Base-by-base conservation (phyloP, 2,113 vertebrate genomes). In the Cyanoderma ruficeps region DNA sequence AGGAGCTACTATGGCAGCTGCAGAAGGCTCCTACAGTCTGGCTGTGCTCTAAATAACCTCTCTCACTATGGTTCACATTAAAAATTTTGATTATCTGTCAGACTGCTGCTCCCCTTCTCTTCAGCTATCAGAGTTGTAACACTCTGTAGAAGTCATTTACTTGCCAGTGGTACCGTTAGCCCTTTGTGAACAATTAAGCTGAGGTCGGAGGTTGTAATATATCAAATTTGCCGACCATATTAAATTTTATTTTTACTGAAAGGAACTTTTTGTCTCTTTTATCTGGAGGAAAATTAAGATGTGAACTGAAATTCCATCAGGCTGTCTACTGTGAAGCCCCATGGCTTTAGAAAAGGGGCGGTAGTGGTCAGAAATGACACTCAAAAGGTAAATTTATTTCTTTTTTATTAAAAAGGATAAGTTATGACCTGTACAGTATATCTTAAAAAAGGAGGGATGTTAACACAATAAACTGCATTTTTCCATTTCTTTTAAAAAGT, bases 221-320 rank as follows among this genome's bases (percentile, higher is more conserved):
- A 97, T 97, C 97, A 97, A 96, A 95, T 97, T 97, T 97, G 95
- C 0, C 4, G 78, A 93, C 96, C 25, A 35, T 90, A 97, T 97
- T 97, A 97, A 94, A 97, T 97, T 97, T 97, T 97, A 97, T 96
- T 97, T 97, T 97, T 92, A 97, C 94, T 97, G 96, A 97, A 97
- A 97, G 96, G 90, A 95, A 97, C 95, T 97, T 97, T 97, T 96
- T 96, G 96, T 97, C 95, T 97, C 72, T 97, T 97, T 97, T 96
- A 97, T 97, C 97, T 89, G 95, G 96, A 97, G 96, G 87, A 97
- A 97, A 97, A 96, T 97, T 97, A 96, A 96, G 95, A 94, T 97
- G 96, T 97, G 95, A 97, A 97, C 91, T 97, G 92, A 93, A 97
- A 97, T 97, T 97, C 96, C 95, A 96, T 92, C 95, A 96, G 83